Base-by-base conservation (phyloP, 2,113 vertebrate species). In the Anguilla japonica region DNA sequence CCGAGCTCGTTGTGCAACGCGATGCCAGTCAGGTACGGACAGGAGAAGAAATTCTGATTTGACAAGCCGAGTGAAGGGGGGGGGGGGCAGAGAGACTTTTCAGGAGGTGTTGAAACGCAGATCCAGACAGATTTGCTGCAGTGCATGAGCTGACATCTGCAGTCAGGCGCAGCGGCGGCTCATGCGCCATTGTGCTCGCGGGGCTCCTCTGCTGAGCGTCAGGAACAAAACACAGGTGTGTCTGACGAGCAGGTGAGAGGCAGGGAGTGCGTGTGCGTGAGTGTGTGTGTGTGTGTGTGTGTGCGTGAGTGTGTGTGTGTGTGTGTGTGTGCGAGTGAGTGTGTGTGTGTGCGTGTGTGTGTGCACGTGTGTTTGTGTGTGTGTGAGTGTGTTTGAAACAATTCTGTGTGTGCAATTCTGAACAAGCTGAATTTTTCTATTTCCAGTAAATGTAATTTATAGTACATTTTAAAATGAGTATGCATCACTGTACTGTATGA, bases 11-110 rank as follows among this genome's bases (percentile, higher is more conserved):
- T 94, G 93, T 94, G 92, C 91, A 94, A 94, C 80, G 18, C 13
- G 79, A 81, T 18, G 88, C 88, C 57, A 91, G 93, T 94, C 93
- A 94, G 92, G 92, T 94, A 93, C 92, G 92, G 92, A 91, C 91
- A 92, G 41, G 89, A 92, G 89, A 90, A 91, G 90, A 92, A 91
- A 92, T 88, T 88, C 85, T 91, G 89, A 84, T 90, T 88, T 91
- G 90, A 14, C 84, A 85, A 71, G 84, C 84, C 34, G 50, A 83
- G 79, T 87, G 56, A 63, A 78, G 83, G 67, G 63, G 83, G 83
- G 67, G 63, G 83, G 83, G 89, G 91, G 92, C 91, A 93, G 90
- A 89, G 87, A 91, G 91, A 89, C 91, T 88, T 67, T 90, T 90
- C 89, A 79, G 79, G 85, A 91, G 89, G 92, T 93, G 94, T 93